Evolutionary conservation across 2,888 invertebrate genomes (phyloP).

Genomic region (Deilephila elpenor): DNA sequence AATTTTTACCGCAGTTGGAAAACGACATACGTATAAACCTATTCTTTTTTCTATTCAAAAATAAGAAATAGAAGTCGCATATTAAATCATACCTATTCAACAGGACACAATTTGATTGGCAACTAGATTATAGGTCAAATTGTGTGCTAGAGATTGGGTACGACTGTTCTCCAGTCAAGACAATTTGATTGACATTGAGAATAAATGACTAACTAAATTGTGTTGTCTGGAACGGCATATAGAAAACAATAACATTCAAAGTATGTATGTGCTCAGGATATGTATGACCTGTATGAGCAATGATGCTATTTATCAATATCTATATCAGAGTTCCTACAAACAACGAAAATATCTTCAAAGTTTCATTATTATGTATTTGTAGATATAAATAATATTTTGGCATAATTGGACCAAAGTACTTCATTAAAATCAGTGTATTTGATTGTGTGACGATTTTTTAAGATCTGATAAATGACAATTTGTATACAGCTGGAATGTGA

Average conservation of each 20-base stretch:
- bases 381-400: conserved; percentile 33
- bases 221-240: too few species aligned
- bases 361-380: background rate
- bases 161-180: background rate
- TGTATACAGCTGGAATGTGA: background rate
- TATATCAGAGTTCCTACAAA: conserved; percentile 11
- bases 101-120: background rate
- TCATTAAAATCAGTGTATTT: conserved; percentile 32
- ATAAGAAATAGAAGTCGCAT: too few species aligned
- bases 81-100: too few species aligned
- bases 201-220: too few species aligned
- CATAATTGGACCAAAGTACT: conserved; percentile 44
- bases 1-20: too few species aligned
- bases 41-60: too few species aligned
- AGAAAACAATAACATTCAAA: too few species aligned
- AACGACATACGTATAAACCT: too few species aligned
- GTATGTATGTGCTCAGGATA: too few species aligned
- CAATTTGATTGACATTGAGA: too few species aligned
- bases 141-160: background rate
- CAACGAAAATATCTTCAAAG: background rate
- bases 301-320: too few species aligned
- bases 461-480: background rate
- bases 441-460: background rate
- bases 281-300: too few species aligned
- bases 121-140: background rate